Evolutionary conservation across 2,113 vertebrate genomes (phyloP), one percentile per base, ranked within the genome.

Genomic region (Chunga burmeisteri): DNA sequence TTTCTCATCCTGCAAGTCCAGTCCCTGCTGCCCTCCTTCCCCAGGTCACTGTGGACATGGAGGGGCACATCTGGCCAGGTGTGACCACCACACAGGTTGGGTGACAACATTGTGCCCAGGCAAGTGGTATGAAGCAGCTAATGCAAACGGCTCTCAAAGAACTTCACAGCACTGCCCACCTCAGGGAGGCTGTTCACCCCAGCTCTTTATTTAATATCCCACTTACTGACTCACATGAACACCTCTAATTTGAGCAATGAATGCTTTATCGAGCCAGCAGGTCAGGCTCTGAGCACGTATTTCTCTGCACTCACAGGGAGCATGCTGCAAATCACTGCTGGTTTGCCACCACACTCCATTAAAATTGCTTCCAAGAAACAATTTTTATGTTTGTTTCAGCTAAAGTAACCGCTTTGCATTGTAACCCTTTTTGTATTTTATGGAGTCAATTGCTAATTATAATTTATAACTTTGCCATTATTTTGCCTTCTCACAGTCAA

Each of bases 361-460:
- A 72, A 19, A 93, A 68, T 15, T 34, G 26, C 40, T 95, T 90
- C 61, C 63, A 88, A 86, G 56, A 72, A 90, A 86, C 7, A 67
- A 44, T 29, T 56, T 87, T 68, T 86, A 52, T 42, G 17, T 44
- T 82, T 6, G 2, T 26, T 56, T 61, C 55, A 83, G 72, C 26
- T 56, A 50, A 15, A 55, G 18, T 21, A 88, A 47, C 44, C 36
- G 16, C 26, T 75, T 40, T 56, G 42, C 50, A 83, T 30, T 34
- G 27, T 42, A 77, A 72, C 7, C 1, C 3, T 53, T 68, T 58
- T 55, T 49, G 16, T 73, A 77, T 84, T 82, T 90, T 36, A 72
- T 36, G 11, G 5, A 38, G 23, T 92, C 53, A 55, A 10, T 56
- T 72, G 16, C 21, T 80, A 44, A 80, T 38, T 73, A 53, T 6